Base-by-base conservation (phyloP, 1,140 invertebrate genomes). In the Sogatella furcifera region DNA sequence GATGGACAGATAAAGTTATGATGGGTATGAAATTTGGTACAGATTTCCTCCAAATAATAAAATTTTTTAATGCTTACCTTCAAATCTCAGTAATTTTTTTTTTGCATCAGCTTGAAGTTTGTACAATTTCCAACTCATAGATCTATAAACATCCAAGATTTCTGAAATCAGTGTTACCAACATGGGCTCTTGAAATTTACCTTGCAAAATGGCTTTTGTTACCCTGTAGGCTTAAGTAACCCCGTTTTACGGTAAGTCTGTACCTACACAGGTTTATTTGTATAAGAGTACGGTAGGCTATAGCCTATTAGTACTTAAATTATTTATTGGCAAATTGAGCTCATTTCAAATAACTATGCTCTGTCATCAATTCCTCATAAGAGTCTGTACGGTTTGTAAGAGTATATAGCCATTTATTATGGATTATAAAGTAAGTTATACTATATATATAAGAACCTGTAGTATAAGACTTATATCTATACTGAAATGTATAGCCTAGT, bases 141-240 rank as follows among this genome's bases (percentile, higher is more conserved):
- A 41, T 46, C 44, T 46, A 19, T 15, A 46, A 19, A 15, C 31
- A 54, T 61, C 11, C 13, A 55, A 61, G 28, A n/a, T 38, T 9
- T 10, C 15, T 34, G 19, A 9, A 54, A 61, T 28, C 19, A 61
- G 59, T 61, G 52, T 55, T 61, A 52, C 59, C 24, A 52, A 41
- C 24, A 55, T 55, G 17, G 31, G 34, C 15, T 14, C 46, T 38
- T 31, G 11, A 61, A 54, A 61, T 22, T 61, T 44, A 42, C 22
- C 22, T 56, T 15, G 52, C 54, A 49, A 52, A 56, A 52, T 61
- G 52, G 52, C 42, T 43, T 55, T 41, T 17, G 59, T 61, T 49
- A 55, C 59, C 59, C 59, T 34, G 28, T 19, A 54, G 58, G 58
- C 28, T 34, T 54, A 60, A 56, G 58, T 60, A 56, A 60, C 58